Base-by-base conservation (phyloP, 2,113 vertebrate genomes). In the Zosterops borbonicus region DNA sequence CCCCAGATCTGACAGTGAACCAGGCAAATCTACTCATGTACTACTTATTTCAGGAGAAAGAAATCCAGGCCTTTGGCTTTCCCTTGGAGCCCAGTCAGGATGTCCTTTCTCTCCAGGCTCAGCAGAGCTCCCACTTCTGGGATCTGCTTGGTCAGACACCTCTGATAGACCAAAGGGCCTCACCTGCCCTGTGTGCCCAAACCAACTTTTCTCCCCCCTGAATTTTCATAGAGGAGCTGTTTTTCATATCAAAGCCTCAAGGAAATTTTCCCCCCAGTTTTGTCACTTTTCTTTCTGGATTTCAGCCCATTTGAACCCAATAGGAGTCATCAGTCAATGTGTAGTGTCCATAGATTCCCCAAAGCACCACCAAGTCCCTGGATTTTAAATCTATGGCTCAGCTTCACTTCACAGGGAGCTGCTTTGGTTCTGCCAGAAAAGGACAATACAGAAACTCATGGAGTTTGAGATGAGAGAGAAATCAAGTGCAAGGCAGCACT, bases 231-330 rank as follows among this genome's bases (percentile, higher is more conserved):
- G 3, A 42, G 35, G 33, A 55, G 10, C 11, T 59, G 12, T 4
- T 31, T 78, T 59, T 33, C 27, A 14, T 3, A 14, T 33, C 42
- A 33, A 49, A 84, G 14, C 39, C 37, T 47, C 58, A 85, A 75
- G 9, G 23, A 1, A 1, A n/a, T 25, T 3, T 12, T 5, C 8
- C 1, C 0, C 2, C 9, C 1, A 1, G 5, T 55, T 89, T 29
- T 50, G 12, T 31, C 29, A 16, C 4, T n/a, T 8, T 21, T 33
- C 37, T 91, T 63, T 53, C 35, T 22, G 7, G 22, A 28, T 70
- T 64, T 21, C 52, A 68, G 37, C 39, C 52, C 13, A 0, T 56
- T 41, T 83, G 53, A 29, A 24, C 28, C 42, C 52, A 35, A 55
- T 2, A 35, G 31, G 41, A 77, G 28, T 27, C 41, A 55, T 8